Evolutionary conservation across 1,140 invertebrate genomes (phyloP), one percentile per base, ranked within the genome.

Genomic region (Planococcus citri): DNA sequence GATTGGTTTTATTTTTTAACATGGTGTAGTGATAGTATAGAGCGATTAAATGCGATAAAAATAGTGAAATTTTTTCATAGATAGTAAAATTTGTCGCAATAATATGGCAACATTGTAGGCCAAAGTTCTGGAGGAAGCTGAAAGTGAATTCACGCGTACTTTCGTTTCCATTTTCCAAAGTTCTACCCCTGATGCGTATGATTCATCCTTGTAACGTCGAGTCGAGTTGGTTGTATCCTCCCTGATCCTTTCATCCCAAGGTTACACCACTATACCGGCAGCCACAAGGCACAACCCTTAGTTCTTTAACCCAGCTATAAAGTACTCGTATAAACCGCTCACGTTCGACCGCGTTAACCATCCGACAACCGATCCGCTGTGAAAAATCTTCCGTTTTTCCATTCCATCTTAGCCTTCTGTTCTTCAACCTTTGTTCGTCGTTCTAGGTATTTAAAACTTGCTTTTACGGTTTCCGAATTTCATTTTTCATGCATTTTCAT

Each of bases 311-410:
- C 41, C 41, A 51, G 17, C 41, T 17, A n/a, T n/a, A n/a, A n/a
- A n/a, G n/a, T n/a, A n/a, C n/a, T n/a, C n/a, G n/a, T n/a, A n/a
- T n/a, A 3, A 51, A 51, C 41, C 41, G 10, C 41, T 17, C 41
- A 51, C 41, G 41, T 51, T 51, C 41, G 41, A 51, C 41, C 41
- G 41, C 41, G 41, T 51, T 51, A 51, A 51, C 41, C 41, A 51
- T 17, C 41, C 17, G 41, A 51, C 41, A 51, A 51, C 41, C 29
- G 29, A 33, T 51, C 41, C 41, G 17, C 41, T 51, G 6, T 51
- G 41, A 51, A 51, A 51, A 51, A 51, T 51, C 41, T 51, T 51
- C 41, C 41, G 41, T 51, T 51, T 51, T 51, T 51, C n/a, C n/a
- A n/a, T n/a, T n/a, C n/a, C 41, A 51, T 51, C 41, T 51, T 51